Evolutionary conservation across 2,797 vertebrate species (phyloP).

Genomic region (Takifugu rubripes): DNA sequence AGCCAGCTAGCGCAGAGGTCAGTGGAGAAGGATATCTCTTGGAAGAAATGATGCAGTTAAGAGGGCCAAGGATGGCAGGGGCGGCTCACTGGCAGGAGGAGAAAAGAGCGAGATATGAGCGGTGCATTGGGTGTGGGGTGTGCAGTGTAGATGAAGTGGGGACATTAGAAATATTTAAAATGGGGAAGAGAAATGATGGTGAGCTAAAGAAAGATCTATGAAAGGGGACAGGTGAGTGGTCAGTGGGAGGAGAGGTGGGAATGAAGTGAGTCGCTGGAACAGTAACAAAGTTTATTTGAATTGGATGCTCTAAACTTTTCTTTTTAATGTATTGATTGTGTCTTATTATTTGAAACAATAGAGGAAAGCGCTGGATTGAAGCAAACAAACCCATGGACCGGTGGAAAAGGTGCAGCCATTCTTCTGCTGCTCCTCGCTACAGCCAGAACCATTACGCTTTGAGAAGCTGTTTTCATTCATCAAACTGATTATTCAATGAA

Average conservation of each 20-base stretch:
- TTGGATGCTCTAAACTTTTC: conserved; percentile 44
- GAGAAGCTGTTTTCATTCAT: conserved; percentile 63
- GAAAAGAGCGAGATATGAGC: conserved; percentile 52
- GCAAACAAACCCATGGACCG: conserved; percentile 17
- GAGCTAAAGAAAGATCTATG: conserved; percentile 35
- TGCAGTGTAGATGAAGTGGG: conserved; percentile 51
- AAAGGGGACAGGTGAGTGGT: conserved; percentile 34
- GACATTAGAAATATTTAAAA: conserved; percentile 57
- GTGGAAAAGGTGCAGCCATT: conserved; percentile 25
- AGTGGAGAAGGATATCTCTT: conserved; percentile 75
- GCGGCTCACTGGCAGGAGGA: conserved; percentile 60
- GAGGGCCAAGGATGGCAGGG: conserved; percentile 73
- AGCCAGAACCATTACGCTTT: conserved; percentile 49
- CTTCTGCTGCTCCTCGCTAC: conserved; percentile 11
- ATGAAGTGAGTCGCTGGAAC: conserved; percentile 12
- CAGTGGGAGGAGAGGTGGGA: conserved; percentile 20
- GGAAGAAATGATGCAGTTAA: conserved; percentile 78
- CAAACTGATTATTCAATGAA: conserved; percentile 67
- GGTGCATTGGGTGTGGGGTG: conserved; percentile 49
- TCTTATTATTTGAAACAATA: conserved; percentile 35
- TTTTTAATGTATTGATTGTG: conserved; percentile 36
- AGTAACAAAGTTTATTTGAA: conserved; percentile 53
- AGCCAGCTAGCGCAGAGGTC: conserved; percentile 77
- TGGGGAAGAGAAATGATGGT: conserved; percentile 37
- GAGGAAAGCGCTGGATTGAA: conserved; percentile 16